Percentiles rank a stretch among this genome's conserved stretches.
Conservation (phyloP, 2,113 vertebrate species). For the Chloropsis hardwickii region DNA sequence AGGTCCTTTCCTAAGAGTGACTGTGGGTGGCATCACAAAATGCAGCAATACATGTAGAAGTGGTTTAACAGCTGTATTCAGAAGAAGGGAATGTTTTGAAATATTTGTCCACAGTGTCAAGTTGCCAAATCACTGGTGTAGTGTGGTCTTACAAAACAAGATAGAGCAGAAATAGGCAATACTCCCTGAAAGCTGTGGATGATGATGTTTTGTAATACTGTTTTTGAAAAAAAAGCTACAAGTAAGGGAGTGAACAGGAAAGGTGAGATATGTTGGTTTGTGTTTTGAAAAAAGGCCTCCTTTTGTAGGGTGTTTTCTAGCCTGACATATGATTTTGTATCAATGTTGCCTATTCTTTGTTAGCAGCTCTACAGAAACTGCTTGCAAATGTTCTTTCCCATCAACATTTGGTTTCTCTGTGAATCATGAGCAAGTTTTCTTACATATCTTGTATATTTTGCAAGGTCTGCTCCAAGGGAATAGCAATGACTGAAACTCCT, state of each 20-base stretch:
- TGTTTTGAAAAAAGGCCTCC: neutral
- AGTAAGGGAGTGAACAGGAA: neutral
- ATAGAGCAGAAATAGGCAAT: conserved; percentile 14
- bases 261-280: neutral
- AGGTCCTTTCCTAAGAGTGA: neutral
- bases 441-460: neutral
- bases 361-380: neutral
- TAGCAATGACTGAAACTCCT: neutral
- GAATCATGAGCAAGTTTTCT: neutral
- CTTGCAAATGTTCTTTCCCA: neutral
- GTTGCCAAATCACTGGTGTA: neutral
- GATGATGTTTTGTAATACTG: neutral
- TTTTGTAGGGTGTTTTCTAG: neutral
- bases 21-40: neutral
- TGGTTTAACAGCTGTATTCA: neutral
- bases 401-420: neutral
- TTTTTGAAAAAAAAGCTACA: neutral
- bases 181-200: neutral
- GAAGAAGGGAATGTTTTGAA: neutral
- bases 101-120: neutral
- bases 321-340: neutral
- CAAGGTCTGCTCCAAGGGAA: neutral
- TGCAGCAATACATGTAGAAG: neutral
- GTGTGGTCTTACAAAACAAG: neutral
- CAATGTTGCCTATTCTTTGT: neutral